phyloP scores from a whole-genome alignment of 2,888 invertebrate species.

The Meloe dianella region DNA sequence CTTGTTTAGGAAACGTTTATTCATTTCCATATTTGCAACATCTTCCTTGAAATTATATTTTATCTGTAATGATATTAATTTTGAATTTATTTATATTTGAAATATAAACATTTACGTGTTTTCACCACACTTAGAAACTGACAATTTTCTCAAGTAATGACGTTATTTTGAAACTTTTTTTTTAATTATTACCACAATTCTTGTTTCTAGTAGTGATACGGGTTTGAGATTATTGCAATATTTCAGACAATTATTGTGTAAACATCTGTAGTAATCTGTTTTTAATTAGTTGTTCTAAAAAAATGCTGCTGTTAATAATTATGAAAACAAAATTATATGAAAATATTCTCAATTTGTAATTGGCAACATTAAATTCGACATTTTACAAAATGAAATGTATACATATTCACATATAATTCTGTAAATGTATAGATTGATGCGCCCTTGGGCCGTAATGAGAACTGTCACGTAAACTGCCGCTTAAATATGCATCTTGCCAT shows the following conservation, averaged over 20 bases:
- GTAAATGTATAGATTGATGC: slow-evolving; percentile 23
- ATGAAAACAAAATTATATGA: neutral
- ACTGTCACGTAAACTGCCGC: slow-evolving; percentile 29
- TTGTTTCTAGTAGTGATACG: neutral
- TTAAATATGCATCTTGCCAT: slow-evolving; percentile 20
- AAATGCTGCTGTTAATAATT: neutral
- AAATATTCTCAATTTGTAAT: slow-evolving; percentile 25
- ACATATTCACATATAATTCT: neutral
- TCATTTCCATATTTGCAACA: slow-evolving; percentile 3
- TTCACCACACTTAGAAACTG: neutral
- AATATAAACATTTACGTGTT: neutral
- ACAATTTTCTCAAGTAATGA: neutral
- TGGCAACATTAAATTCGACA: slow-evolving; percentile 20
- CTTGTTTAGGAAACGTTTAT: neutral
- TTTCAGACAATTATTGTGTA: neutral
- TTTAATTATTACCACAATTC: neutral
- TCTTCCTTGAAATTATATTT: slow-evolving; percentile 4
- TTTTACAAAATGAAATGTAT: slow-evolving; percentile 16
- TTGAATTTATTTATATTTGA: neutral
- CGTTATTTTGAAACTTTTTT: neutral
- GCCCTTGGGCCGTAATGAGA: slow-evolving; percentile 29
- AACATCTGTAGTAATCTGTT: neutral
- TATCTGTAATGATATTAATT: slow-evolving; percentile 3
- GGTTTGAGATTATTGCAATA: slow-evolving; percentile 4
- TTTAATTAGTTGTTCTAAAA: neutral